These are phyloP conservation scores for Chrosomus eos DNA, from an alignment of 2,797 vertebrate genomes.

Conservation along the genomic window DNA sequence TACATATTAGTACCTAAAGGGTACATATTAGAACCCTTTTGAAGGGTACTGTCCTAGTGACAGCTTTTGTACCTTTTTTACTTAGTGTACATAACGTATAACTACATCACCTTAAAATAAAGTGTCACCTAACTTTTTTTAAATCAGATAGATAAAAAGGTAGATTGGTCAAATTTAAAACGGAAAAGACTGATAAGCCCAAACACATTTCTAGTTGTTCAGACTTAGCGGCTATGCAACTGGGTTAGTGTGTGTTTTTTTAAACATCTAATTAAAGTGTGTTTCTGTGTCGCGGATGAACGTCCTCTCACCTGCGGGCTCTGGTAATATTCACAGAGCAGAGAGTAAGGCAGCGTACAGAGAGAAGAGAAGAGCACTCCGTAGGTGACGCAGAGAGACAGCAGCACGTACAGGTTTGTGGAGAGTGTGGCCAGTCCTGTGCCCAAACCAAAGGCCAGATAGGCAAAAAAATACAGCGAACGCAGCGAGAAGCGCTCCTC, in stretches of 20 bases:
- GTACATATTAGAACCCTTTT: too few relatives aligned
- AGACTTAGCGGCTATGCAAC: neutral
- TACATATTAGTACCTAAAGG: too few relatives aligned
- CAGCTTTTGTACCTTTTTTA: too few relatives aligned
- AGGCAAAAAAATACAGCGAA: constrained; percentile 95
- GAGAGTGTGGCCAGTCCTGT: constrained; percentile 93
- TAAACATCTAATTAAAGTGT: neutral
- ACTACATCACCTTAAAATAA: too few relatives aligned
- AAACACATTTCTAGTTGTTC: neutral
- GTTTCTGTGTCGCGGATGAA: neutral
- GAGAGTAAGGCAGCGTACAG: constrained; percentile 97
- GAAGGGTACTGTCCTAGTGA: too few relatives aligned
- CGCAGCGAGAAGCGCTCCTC: constrained; percentile 92
- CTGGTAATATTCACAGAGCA: constrained; percentile 99
- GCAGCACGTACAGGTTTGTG: constrained; percentile 91
- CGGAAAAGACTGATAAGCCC: neutral
- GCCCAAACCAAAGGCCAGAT: constrained; percentile 93
- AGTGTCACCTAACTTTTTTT: too few relatives aligned
- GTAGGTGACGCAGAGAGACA: constrained; percentile 92
- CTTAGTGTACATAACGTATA: too few relatives aligned
- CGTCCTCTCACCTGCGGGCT: constrained; percentile 85
- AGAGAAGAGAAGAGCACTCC: constrained; percentile 96
- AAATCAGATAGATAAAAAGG: neutral
- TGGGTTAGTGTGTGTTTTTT: neutral
- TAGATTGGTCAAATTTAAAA: neutral